Percentiles rank a stretch among this genome's conserved stretches.
Evolutionary conservation across 64 coral and sea anemone species (phyloP).

Genomic region (Stylophora pistillata): DNA sequence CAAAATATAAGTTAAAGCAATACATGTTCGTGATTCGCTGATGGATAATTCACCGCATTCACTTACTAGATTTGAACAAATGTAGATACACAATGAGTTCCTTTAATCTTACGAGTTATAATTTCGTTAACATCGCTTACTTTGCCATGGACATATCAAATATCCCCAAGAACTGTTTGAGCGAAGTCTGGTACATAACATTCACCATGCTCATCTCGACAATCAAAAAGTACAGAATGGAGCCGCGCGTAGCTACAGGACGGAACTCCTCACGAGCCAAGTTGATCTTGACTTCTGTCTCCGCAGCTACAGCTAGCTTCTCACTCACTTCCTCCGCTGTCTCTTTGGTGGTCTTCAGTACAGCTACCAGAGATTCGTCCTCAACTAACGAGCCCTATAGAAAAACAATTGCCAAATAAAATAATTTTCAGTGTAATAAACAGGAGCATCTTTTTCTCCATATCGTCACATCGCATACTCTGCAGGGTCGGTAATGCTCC

Average conservation of each 20-base stretch:
- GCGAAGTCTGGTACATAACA: slow-evolving; percentile 91
- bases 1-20: no score
- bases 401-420: neutral
- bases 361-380: slow-evolving; percentile 88
- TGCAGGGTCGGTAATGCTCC: no score
- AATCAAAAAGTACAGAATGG: slow-evolving; percentile 90
- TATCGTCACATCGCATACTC: no score
- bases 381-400: slow-evolving; percentile 79
- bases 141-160: slow-evolving; percentile 95
- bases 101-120: neutral
- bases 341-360: slow-evolving; percentile 88
- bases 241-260: slow-evolving; percentile 86
- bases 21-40: no score
- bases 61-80: no score
- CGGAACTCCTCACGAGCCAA: slow-evolving; percentile 92
- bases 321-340: slow-evolving; percentile 96
- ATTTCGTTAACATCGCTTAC: neutral
- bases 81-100: neutral
- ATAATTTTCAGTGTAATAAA: no score
- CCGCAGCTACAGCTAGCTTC: slow-evolving; percentile 87
- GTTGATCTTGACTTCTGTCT: slow-evolving; percentile 92
- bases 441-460: no score
- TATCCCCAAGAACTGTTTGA: slow-evolving; percentile 82
- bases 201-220: slow-evolving; percentile 98
- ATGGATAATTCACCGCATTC: no score